Evolutionary conservation across 2,113 vertebrate genomes (phyloP), one percentile per base, ranked within the genome.

Genomic region (Halichoerus grypus): DNA sequence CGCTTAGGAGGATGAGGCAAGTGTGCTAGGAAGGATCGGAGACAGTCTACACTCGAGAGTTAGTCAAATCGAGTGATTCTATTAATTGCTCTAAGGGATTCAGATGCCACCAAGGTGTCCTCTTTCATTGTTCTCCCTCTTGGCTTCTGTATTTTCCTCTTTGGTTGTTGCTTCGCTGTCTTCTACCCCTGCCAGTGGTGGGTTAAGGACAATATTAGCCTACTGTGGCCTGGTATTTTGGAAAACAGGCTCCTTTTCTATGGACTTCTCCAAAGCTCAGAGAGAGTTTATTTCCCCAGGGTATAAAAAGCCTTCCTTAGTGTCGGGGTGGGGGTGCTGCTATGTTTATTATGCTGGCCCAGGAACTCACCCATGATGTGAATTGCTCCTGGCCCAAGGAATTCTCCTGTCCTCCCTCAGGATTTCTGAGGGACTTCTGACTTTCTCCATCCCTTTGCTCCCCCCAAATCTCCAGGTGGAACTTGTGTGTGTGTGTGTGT

Each of bases 281-380:
- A 89, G 51, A 36, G 33, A 87, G 8, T 88, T 96, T 79, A 83
- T 97, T 84, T 87, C 21, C n/a, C 42, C 57, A 49, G 12, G 33
- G 57, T 55, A 24, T 59, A 76, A 63, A 82, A 91, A 77, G 69
- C 13, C 15, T 91, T 95, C 36, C 24, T 85, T 69, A 84, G 49
- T 74, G 24, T 19, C 26, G 28, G 86, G n/a, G 22, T 1, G 1
- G 55, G 19, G 26, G 69, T 15, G 5, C 46, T 0, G 16, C 63
- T 21, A n/a, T 87, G 63, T 87, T 96, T 65, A 65, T 88, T 80
- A 95, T 90, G 55, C 53, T 77, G 63, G 59, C n/a, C 42, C 13
- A 49, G 19, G 49, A 90, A 36, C 51, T 81, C 69, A 26, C 1
- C 19, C 80, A 19, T 65, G 42, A 80, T 61, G 19, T 51, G 42